These are phyloP conservation scores for Hyperoplus lanceolatus DNA, from an alignment of 2,797 vertebrate species.

Conservation along the genomic window DNA sequence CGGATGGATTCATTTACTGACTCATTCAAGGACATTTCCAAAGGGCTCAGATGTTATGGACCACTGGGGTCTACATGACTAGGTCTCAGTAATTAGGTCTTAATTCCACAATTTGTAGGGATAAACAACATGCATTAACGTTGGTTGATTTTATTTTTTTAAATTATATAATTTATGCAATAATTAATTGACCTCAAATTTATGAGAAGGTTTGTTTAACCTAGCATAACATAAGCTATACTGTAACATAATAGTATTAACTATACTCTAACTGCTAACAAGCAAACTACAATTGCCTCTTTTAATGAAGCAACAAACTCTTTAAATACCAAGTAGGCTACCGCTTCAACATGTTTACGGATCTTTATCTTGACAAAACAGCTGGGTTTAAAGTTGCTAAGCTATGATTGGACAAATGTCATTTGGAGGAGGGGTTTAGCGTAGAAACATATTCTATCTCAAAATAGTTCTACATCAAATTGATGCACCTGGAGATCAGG, in stretches of 20 bases:
- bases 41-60: conserved; percentile 38
- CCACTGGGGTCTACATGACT: neutral
- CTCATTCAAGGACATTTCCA: conserved; percentile 56
- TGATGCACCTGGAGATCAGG: neutral
- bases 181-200: neutral
- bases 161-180: neutral
- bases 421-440: neutral
- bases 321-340: neutral
- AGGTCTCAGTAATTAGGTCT: conserved; percentile 5
- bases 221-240: neutral
- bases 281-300: too few species aligned
- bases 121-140: neutral
- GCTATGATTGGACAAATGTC: neutral
- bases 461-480: neutral
- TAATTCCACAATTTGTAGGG: neutral
- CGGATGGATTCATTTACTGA: conserved; percentile 47
- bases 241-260: too few species aligned
- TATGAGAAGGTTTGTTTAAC: too few species aligned
- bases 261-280: neutral
- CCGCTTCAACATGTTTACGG: neutral
- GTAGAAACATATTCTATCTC: neutral
- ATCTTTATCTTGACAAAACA: neutral
- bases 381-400: neutral
- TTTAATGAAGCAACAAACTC: too few species aligned
- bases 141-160: neutral